These are phyloP conservation scores for Hyphantria cunea DNA, from an alignment of 1,140 invertebrate genomes.

Conservation along the genomic window DNA sequence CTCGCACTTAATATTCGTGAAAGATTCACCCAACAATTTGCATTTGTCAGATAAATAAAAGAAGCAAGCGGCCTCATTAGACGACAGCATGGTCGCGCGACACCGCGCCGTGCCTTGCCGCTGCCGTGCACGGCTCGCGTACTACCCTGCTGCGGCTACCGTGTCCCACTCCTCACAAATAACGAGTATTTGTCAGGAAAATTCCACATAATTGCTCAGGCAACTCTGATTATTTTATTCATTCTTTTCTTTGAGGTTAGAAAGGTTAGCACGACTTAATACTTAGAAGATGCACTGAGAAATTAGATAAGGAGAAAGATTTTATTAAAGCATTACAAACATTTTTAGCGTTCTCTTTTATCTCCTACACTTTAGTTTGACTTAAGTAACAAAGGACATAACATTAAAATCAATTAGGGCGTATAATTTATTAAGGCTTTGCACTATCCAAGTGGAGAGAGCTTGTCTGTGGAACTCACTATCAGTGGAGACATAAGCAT, in stretches of 20 bases:
- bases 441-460: slow-evolving; percentile 40
- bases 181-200: slow-evolving; percentile 53
- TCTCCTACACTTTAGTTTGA: slow-evolving; percentile 39
- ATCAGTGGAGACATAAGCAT: slow-evolving; percentile 55
- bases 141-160: slow-evolving; percentile 31
- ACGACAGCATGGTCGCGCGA: slow-evolving; percentile 43
- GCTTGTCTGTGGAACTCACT: slow-evolving; percentile 40
- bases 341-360: slow-evolving; percentile 44
- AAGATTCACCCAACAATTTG: slow-evolving; percentile 65
- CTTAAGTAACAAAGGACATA: slow-evolving; percentile 40
- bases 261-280: slow-evolving; percentile 44
- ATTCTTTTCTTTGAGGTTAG: slow-evolving; percentile 46
- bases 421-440: slow-evolving; percentile 60
- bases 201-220: slow-evolving; percentile 55
- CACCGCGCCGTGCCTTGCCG: slow-evolving; percentile 27
- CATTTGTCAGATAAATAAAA: slow-evolving; percentile 75
- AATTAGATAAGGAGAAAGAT: slow-evolving; percentile 34
- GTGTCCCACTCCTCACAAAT: slow-evolving; percentile 46
- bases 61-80: slow-evolving; percentile 67
- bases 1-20: slow-evolving; percentile 62
- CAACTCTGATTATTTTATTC: slow-evolving; percentile 44
- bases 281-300: slow-evolving; percentile 38
- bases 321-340: slow-evolving; percentile 34
- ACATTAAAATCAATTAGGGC: slow-evolving; percentile 51
- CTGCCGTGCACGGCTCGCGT: slow-evolving; percentile 26